Conservation (phyloP, 2,888 invertebrate species). For the Melinaea menophilus region DNA sequence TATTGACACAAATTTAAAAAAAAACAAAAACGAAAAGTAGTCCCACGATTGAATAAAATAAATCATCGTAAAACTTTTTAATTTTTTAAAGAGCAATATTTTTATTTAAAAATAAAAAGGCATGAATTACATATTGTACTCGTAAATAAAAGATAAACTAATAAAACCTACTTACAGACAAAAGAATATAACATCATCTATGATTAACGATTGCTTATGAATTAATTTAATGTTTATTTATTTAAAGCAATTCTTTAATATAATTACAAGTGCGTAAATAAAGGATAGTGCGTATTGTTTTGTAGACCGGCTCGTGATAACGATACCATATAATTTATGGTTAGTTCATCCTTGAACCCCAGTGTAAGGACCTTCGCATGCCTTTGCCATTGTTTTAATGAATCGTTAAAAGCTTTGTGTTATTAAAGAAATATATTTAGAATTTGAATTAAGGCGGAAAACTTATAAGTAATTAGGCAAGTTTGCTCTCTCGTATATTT, state of each 20-base stretch:
- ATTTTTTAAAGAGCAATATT: no score
- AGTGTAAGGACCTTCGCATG: constrained; percentile 56
- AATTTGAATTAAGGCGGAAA: constrained; percentile 4
- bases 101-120: no score
- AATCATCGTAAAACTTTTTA: no score
- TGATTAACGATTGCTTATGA: no score
- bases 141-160: no score
- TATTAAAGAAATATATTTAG: constrained; percentile 7
- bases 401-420: constrained; percentile 34
- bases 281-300: constrained; percentile 34
- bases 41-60: no score
- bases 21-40: no score
- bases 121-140: no score
- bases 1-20: no score
- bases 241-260: not conserved
- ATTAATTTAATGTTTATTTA: no score
- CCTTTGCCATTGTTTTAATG: constrained; percentile 49
- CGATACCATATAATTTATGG: constrained; percentile 56
- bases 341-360: constrained; percentile 64
- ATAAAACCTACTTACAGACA: no score
- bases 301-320: constrained; percentile 47
- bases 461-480: not conserved
- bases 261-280: not conserved
- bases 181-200: no score
- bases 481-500: not conserved